Conservation (phyloP, 2,888 invertebrate genomes). For the Parnassius orleans region DNA sequence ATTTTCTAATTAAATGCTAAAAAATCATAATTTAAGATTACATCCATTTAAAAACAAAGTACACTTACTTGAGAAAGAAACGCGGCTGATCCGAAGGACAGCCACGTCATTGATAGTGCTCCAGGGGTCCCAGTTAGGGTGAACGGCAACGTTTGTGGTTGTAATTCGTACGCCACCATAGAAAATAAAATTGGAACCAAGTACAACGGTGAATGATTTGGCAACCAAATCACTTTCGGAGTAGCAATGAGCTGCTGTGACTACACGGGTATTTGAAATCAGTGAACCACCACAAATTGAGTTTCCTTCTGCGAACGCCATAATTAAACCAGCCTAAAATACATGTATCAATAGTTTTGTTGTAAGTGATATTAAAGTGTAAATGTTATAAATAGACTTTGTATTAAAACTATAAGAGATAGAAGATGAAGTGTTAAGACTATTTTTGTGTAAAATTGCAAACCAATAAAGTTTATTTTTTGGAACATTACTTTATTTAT, state of each 20-base stretch:
- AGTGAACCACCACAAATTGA: constrained; percentile 46
- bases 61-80: constrained; percentile 41
- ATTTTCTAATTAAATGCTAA: too few relatives aligned
- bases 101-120: constrained; percentile 48
- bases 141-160: constrained; percentile 30
- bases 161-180: constrained; percentile 42
- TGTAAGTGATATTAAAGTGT: too few relatives aligned
- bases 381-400: too few relatives aligned
- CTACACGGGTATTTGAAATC: constrained; percentile 37
- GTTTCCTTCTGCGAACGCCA: not conserved
- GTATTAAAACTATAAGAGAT: too few relatives aligned
- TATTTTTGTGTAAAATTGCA: too few relatives aligned
- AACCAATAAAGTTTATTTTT: too few relatives aligned
- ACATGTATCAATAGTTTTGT: too few relatives aligned
- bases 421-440: too few relatives aligned
- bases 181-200: constrained; percentile 51
- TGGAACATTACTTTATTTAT: too few relatives aligned
- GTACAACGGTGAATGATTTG: constrained; percentile 44
- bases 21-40: too few relatives aligned
- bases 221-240: constrained; percentile 43
- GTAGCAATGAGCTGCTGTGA: constrained; percentile 58
- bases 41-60: not conserved
- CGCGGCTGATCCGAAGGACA: constrained; percentile 35
- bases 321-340: constrained; percentile 16
- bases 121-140: constrained; percentile 44